Percentiles rank a stretch among this genome's conserved stretches.
phyloP scores from a whole-genome alignment of 1,140 invertebrate species.

The Archivesica marissinica region DNA sequence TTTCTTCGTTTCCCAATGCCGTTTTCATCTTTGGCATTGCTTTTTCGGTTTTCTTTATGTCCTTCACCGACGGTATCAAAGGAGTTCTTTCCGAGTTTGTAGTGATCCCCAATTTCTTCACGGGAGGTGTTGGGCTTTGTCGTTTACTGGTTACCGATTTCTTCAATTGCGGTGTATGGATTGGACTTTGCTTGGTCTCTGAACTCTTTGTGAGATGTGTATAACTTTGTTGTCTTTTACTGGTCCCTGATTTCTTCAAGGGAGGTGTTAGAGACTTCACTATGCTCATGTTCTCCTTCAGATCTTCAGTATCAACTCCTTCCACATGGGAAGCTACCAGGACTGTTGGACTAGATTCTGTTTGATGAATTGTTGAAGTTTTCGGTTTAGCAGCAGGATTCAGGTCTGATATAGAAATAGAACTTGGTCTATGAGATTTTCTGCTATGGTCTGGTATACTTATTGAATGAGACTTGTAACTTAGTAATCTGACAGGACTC shows the following conservation, averaged over 20 bases:
- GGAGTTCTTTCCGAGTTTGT: no score
- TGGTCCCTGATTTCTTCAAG: neutral
- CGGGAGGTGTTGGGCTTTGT: no score
- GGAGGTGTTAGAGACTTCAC: neutral
- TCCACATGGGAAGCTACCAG: slow-evolving; percentile 25
- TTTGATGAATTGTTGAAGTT: slow-evolving; percentile 28
- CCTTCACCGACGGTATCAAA: no score
- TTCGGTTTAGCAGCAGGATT: neutral
- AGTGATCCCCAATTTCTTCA: no score
- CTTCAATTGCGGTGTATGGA: no score
- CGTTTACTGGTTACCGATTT: no score
- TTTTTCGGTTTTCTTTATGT: neutral
- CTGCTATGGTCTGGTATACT: slow-evolving; percentile 43
- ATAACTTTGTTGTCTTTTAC: neutral
- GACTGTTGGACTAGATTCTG: slow-evolving; percentile 53
- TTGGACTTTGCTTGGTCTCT: neutral
- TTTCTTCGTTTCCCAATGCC: neutral
- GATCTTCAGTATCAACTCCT: neutral
- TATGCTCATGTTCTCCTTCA: neutral
- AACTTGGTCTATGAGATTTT: slow-evolving; percentile 1
- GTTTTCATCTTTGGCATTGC: neutral
- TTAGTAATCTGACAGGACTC: slow-evolving; percentile 44
- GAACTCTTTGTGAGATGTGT: neutral
- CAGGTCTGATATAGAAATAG: slow-evolving; percentile 9
- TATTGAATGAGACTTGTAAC: slow-evolving; percentile 55